A percentile compares a stretch with the other conserved stretches of the same genome.
Evolutionary conservation across 2,797 vertebrate species (phyloP).

Genomic region (Synanceia verrucosa): DNA sequence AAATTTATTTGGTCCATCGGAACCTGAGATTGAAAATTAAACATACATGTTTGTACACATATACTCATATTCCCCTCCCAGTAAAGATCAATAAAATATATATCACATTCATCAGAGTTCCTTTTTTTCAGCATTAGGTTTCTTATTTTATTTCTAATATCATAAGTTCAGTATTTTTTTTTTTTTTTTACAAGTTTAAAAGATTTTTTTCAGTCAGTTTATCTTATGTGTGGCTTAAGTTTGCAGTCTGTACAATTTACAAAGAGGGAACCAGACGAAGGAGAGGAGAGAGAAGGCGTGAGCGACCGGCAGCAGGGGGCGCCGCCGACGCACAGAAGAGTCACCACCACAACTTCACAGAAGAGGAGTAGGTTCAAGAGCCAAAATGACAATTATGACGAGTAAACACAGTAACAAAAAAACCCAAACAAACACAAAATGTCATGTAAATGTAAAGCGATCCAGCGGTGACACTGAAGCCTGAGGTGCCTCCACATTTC

Average conservation of each 20-base stretch:
- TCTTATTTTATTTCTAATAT: conserved; percentile 48
- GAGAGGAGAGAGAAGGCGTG: conserved; percentile 30
- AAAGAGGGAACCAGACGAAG: conserved; percentile 42
- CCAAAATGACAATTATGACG: conserved; percentile 44
- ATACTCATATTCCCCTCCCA: conserved; percentile 71
- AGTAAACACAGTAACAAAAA: conserved; percentile 1
- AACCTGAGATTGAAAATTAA: conserved; percentile 98
- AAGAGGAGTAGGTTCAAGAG: conserved; percentile 41
- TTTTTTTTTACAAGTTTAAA: conserved; percentile 81
- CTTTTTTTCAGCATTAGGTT: conserved; percentile 66
- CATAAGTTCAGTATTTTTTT: conserved; percentile 35
- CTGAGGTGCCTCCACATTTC: conserved; percentile 62
- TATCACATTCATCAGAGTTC: conserved; percentile 86
- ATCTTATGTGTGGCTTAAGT: conserved; percentile 44
- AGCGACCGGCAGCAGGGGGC: conserved; percentile 70
- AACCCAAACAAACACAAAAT: conserved; percentile 22
- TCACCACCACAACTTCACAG: conserved; percentile 44
- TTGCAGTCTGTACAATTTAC: conserved; percentile 79
- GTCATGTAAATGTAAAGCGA: conserved; percentile 62
- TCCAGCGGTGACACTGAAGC: conserved; percentile 62
- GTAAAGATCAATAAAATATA: conserved; percentile 93
- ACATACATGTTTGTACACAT: conserved; percentile 86
- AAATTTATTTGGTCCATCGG: conserved; percentile 98
- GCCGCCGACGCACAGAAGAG: conserved; percentile 43
- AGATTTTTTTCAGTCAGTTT: conserved; percentile 62